Evolutionary conservation across 1,140 invertebrate genomes (phyloP), one percentile per base, ranked within the genome.

Genomic region (Pemphigus obesinymphae): DNA sequence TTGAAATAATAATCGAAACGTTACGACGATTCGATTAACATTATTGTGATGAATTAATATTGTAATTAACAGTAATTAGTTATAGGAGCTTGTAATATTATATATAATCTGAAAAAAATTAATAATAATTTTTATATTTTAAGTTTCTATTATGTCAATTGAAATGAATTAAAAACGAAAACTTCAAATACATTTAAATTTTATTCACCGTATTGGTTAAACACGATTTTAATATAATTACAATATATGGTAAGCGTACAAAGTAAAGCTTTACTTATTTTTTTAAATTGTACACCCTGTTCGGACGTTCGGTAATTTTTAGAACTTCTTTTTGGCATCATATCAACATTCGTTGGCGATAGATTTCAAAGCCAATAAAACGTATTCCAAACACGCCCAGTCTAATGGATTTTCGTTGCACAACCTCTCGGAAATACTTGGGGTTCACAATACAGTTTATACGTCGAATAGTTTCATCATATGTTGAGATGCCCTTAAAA

Each of bases 361-460:
- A 45, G 76, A 80, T 63, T 80, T 58, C 53, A 29, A 63, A 15
- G 76, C 76, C 76, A 80, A 80, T 80, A 63, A 80, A 80, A 58
- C 55, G 55, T 80, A 80, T 80, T 80, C 76, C 76, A 13, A 80
- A 80, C 76, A 80, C 76, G 76, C 55, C 53, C 55, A 29, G 53
- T 45, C 26, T 80, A 80, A 80, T 80, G 76, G 76, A 61, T 80
- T 80, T 80, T 80, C 26, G 76, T 58, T 34, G 31, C n/a, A 26
- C 50, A 43, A 37, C 13, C 34, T 17, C n/a, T 78, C 20, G 26
- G 17, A 58, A 76, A 15, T 37, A 15, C 10, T 53, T 4, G 31
- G 20, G 50, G 48, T 31, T 8, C 17, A 20, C 68, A 50, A 48
- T 53, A 75, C 5, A 53, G 48, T 34, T 20, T 34, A 34, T 50